Conservation (phyloP, 2,797 vertebrate genomes). For the Artibeus jamaicensis region DNA sequence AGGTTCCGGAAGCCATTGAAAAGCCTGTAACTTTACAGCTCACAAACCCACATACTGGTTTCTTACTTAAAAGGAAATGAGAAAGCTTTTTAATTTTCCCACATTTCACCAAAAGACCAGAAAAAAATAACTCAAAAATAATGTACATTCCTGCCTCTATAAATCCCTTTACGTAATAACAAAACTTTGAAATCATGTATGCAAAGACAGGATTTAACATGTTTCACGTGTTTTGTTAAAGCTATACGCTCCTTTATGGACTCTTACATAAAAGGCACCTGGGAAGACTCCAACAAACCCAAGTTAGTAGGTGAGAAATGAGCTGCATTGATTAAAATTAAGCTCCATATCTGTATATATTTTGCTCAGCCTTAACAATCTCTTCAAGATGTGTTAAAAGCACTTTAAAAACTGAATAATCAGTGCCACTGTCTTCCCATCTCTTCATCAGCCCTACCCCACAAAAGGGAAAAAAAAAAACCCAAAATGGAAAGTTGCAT, state of each 20-base stretch:
- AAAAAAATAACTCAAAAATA: background rate
- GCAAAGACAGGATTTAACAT: background rate
- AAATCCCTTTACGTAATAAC: background rate
- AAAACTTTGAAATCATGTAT: background rate
- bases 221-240: background rate
- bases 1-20: background rate
- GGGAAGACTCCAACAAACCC: background rate
- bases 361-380: background rate
- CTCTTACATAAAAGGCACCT: background rate
- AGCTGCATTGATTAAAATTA: background rate
- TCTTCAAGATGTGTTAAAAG: background rate
- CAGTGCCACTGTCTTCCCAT: background rate
- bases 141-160: background rate
- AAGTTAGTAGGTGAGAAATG: background rate
- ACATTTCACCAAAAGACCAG: background rate
- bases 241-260: background rate
- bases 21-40: background rate
- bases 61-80: constrained; percentile 3
- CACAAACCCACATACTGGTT: background rate
- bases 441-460: background rate
- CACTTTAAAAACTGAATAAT: background rate
- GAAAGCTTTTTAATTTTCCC: background rate
- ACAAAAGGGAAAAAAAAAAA: background rate
- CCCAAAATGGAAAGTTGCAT: background rate
- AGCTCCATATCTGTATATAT: background rate